phyloP scores from a whole-genome alignment of 2,888 invertebrate species.

The Cheilosia variabilis region DNA sequence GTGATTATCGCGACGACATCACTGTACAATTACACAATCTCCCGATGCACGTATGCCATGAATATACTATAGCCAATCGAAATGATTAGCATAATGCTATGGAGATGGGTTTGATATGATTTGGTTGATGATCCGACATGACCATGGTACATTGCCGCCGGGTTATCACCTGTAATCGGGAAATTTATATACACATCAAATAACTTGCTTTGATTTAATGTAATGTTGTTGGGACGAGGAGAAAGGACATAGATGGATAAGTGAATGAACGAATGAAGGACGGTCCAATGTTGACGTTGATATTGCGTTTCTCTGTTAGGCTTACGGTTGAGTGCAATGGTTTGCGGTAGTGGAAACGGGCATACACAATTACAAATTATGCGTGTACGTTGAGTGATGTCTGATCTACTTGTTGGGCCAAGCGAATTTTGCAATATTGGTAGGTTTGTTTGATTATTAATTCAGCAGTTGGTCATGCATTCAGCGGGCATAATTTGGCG shows the following conservation, averaged over 20 bases:
- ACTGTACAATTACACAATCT: slow-evolving; percentile 79
- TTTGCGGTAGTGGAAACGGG: slow-evolving; percentile 15
- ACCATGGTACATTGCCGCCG: slow-evolving; percentile 90
- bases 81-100: slow-evolving; percentile 80
- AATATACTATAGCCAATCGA: slow-evolving; percentile 82
- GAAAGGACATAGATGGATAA: slow-evolving; percentile 3
- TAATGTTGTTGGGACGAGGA: neutral
- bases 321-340: neutral
- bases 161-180: slow-evolving; percentile 89
- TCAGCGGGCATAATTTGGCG: neutral
- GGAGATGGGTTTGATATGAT: slow-evolving; percentile 83
- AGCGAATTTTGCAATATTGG: neutral
- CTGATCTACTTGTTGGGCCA: neutral
- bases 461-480: neutral
- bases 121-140: slow-evolving; percentile 83
- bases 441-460: slow-evolving; percentile 18
- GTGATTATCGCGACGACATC: neutral
- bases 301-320: neutral
- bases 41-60: slow-evolving; percentile 79
- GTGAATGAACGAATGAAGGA: neutral
- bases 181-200: slow-evolving; percentile 42
- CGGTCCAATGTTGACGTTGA: neutral
- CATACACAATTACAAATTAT: neutral
- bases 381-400: neutral
- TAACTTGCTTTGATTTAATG: slow-evolving; percentile 37